Percentiles rank a stretch among this genome's conserved stretches.
These are phyloP conservation scores for Macrochelys suwanniensis DNA, from an alignment of 2,797 vertebrate genomes.

Conservation along the genomic window DNA sequence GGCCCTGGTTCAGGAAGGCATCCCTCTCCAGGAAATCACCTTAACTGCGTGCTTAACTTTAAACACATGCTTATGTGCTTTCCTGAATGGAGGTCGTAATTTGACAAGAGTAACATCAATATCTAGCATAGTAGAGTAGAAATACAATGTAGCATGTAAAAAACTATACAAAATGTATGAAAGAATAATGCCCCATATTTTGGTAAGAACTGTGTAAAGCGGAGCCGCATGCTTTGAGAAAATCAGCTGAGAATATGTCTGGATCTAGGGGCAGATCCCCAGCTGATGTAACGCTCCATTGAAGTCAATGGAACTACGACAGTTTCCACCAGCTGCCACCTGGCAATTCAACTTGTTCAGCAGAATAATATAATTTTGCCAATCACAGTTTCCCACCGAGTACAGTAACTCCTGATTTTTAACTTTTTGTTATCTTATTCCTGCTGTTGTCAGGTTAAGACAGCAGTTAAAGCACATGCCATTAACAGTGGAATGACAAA, in stretches of 20 bases:
- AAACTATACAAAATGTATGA: fast-evolving
- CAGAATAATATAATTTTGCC: neutral
- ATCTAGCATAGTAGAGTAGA: fast-evolving
- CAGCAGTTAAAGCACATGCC: conserved; percentile 53
- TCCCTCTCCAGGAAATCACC: fast-evolving
- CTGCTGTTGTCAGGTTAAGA: conserved; percentile 64
- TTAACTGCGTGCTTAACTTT: neutral
- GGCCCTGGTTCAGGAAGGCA: neutral
- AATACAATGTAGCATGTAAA: neutral
- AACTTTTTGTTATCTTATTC: conserved; percentile 71
- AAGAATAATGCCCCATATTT: fast-evolving
- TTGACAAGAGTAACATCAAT: neutral
- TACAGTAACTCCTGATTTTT: conserved; percentile 46
- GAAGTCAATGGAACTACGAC: neutral
- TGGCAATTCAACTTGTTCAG: neutral
- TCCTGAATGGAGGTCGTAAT: neutral
- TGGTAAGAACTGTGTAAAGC: neutral
- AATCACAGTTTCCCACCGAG: neutral
- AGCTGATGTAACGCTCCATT: neutral
- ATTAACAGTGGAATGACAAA: conserved; percentile 60
- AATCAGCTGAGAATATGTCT: neutral
- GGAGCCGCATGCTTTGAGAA: fast-evolving
- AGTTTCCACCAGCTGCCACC: neutral
- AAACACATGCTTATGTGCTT: neutral
- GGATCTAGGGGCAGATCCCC: neutral